Percentiles rank a stretch among this genome's conserved stretches.
phyloP scores from a whole-genome alignment of 2,113 vertebrate species.

The Tachuris rubrigastra region DNA sequence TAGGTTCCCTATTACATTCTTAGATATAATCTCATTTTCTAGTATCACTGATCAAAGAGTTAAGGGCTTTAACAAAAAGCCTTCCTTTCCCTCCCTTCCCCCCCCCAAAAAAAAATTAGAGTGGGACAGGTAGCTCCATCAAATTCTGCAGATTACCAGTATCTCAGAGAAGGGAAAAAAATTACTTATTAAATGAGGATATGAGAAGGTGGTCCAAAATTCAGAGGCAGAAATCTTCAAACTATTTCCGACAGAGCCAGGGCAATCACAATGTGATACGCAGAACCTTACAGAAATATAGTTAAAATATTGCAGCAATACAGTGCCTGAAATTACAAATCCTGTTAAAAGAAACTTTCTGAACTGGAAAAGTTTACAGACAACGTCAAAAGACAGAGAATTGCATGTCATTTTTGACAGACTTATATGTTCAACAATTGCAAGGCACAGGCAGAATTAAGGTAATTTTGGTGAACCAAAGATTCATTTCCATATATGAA shows the following conservation, averaged over 20 bases:
- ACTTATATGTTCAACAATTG: neutral
- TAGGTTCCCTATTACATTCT: neutral
- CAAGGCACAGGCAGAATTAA: neutral
- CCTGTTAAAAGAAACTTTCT: neutral
- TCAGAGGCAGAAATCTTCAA: neutral
- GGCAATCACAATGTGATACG: neutral
- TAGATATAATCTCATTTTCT: neutral
- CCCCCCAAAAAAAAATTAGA: neutral
- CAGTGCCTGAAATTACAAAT: neutral
- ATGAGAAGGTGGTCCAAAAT: neutral
- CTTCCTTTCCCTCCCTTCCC: neutral
- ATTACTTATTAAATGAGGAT: neutral
- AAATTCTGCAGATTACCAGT: neutral
- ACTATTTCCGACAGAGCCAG: neutral
- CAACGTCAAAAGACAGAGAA: neutral
- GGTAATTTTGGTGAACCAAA: neutral
- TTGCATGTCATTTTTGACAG: neutral
- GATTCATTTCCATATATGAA: neutral
- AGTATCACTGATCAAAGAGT: neutral
- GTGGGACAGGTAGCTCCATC: neutral
- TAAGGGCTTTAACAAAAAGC: neutral
- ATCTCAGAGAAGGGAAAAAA: fast-evolving
- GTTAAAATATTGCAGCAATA: neutral
- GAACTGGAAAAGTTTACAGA: neutral
- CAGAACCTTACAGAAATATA: neutral